These are phyloP conservation scores for Chaenodraco wilsoni DNA, from an alignment of 2,797 vertebrate genomes.

Conservation along the genomic window DNA sequence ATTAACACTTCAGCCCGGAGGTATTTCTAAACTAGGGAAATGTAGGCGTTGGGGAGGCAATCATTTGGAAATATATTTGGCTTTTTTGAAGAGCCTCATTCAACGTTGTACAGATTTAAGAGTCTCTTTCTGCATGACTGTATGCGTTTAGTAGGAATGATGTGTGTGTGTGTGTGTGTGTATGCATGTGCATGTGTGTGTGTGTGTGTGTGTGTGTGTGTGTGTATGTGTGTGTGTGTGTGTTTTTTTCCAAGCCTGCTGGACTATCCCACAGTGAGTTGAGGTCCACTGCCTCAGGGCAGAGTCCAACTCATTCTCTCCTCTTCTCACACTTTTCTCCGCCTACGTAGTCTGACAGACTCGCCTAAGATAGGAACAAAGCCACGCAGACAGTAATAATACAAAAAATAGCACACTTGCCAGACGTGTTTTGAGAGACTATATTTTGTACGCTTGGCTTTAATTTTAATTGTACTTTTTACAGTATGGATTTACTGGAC, in stretches of 20 bases:
- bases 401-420: slow-evolving; percentile 24
- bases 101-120: slow-evolving; percentile 34
- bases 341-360: slow-evolving; percentile 74
- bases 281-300: slow-evolving; percentile 69
- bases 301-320: slow-evolving; percentile 58
- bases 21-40: slow-evolving; percentile 61
- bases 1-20: slow-evolving; percentile 44
- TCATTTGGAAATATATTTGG: slow-evolving; percentile 51
- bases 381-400: slow-evolving; percentile 47
- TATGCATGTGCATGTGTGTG: slow-evolving; percentile 6
- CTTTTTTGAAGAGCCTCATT: slow-evolving; percentile 39
- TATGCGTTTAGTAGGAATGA: slow-evolving; percentile 40
- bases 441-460: slow-evolving; percentile 40
- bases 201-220: slow-evolving; percentile 17
- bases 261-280: slow-evolving; percentile 60
- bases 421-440: slow-evolving; percentile 38
- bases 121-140: slow-evolving; percentile 54
- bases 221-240: neutral
- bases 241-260: slow-evolving; percentile 14
- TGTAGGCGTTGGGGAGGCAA: slow-evolving; percentile 51
- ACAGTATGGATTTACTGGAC: slow-evolving; percentile 29
- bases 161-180: neutral
- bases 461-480: slow-evolving; percentile 9
- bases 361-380: slow-evolving; percentile 67
- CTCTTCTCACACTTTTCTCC: slow-evolving; percentile 69